These are phyloP conservation scores for Mobula birostris DNA, from an alignment of 2,113 vertebrate species.

Conservation along the genomic window DNA sequence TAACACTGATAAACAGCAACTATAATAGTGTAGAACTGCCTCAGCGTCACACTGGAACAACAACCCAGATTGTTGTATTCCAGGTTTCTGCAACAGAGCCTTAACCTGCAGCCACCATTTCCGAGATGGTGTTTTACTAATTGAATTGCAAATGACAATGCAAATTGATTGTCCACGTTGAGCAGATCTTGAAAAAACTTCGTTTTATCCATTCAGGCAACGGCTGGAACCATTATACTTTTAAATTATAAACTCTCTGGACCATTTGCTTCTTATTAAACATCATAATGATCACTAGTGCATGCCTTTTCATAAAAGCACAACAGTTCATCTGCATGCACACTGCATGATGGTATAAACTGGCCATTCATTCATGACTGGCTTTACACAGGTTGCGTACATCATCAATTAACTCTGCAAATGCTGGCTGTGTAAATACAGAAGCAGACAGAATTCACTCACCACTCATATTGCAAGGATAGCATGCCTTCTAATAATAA, in stretches of 20 bases:
- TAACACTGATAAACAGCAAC: too few relatives aligned
- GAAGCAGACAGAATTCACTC: background rate
- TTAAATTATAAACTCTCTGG: background rate
- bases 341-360: background rate
- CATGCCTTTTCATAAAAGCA: background rate
- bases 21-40: too few relatives aligned
- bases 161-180: background rate
- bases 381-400: background rate
- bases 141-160: too few relatives aligned
- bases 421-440: background rate
- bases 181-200: background rate
- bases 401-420: background rate
- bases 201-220: background rate
- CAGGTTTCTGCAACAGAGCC: too few relatives aligned
- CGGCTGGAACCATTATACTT: background rate
- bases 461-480: background rate
- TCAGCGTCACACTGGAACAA: too few relatives aligned
- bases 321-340: background rate
- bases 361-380: background rate
- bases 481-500: background rate
- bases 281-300: background rate
- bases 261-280: background rate
- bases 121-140: too few relatives aligned
- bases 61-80: too few relatives aligned
- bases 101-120: too few relatives aligned